phyloP scores from a whole-genome alignment of 2,113 vertebrate species.

The Falcunculus frontatus region DNA sequence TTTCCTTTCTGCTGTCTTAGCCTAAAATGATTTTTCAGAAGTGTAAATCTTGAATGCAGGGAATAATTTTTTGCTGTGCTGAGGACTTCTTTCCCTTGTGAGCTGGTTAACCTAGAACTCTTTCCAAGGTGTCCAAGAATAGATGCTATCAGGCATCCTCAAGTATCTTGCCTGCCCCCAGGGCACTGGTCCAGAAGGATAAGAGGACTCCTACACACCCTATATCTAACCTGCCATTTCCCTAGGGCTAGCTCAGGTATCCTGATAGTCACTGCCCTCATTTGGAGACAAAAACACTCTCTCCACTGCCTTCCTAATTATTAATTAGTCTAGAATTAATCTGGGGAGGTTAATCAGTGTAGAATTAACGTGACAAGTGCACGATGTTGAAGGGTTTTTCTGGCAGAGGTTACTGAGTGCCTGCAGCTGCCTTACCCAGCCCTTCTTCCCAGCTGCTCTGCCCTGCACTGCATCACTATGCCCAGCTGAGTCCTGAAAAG shows the following conservation, averaged over 20 bases:
- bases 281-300: neutral
- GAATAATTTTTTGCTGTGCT: neutral
- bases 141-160: neutral
- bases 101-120: neutral
- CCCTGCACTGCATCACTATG: neutral
- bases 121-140: neutral
- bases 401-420: neutral
- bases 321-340: neutral
- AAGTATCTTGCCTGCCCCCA: neutral
- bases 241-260: neutral
- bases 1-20: conserved; percentile 37
- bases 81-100: neutral
- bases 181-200: neutral
- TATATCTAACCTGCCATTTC: neutral
- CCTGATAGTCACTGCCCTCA: neutral
- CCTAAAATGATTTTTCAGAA: neutral
- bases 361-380: neutral
- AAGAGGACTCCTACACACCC: neutral
- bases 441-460: neutral
- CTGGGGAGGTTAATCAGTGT: neutral
- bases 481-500: neutral
- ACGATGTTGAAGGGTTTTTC: neutral
- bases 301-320: neutral
- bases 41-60: neutral
- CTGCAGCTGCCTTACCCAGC: neutral